Evolutionary conservation across 2,797 vertebrate species (phyloP).

Genomic region (Coluber constrictor): DNA sequence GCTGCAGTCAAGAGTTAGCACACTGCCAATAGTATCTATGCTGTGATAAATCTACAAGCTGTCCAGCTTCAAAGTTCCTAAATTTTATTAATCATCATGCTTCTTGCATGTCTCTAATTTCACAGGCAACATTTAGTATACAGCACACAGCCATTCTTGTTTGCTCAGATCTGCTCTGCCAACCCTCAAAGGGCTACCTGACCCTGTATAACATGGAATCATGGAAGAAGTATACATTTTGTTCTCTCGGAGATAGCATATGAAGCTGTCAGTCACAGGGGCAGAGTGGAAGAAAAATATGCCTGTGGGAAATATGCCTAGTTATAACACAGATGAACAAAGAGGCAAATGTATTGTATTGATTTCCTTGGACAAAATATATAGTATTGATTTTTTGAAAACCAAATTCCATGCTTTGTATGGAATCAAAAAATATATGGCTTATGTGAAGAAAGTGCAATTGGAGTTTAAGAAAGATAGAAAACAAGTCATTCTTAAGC

Average conservation of each 20-base stretch:
- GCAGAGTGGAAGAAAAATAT: constrained; percentile 40
- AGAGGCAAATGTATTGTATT: background rate
- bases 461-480: background rate
- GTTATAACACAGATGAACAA: constrained; percentile 42
- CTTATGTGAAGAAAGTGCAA: constrained; percentile 1
- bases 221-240: background rate
- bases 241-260: background rate
- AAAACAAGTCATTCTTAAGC: background rate
- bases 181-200: constrained; percentile 22
- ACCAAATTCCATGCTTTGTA: constrained; percentile 12
- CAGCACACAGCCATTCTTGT: constrained; percentile 36
- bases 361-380: constrained; percentile 26
- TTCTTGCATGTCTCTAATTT: constrained; percentile 40
- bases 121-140: constrained; percentile 19
- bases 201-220: background rate
- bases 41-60: constrained; percentile 57
- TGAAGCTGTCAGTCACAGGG: constrained; percentile 12
- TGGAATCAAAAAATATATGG: constrained; percentile 29
- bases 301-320: constrained; percentile 29
- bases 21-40: constrained; percentile 48
- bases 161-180: constrained; percentile 1
- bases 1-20: constrained; percentile 58
- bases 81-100: constrained; percentile 45
- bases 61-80: constrained; percentile 49
- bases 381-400: constrained; percentile 30